phyloP scores from a whole-genome alignment of 2,888 invertebrate species.

The Orthosia cruda region DNA sequence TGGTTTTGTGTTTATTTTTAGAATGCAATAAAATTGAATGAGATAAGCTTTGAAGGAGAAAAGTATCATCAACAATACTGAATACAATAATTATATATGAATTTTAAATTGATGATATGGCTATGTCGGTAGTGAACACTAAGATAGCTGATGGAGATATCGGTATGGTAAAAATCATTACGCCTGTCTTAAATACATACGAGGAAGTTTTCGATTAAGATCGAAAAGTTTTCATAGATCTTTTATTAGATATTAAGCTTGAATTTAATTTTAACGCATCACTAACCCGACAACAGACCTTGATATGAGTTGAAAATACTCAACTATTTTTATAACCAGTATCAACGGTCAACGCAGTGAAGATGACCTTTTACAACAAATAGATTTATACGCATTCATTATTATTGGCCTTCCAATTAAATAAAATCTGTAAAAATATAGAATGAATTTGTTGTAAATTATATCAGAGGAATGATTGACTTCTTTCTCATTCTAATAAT shows the following conservation, averaged over 20 bases:
- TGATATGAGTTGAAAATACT: conserved; percentile 73
- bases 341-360: conserved; percentile 72
- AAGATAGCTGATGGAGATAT: background rate
- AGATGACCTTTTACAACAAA: conserved; percentile 75
- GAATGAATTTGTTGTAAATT: background rate
- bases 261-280: conserved; percentile 69
- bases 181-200: background rate
- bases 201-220: background rate
- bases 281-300: conserved; percentile 72
- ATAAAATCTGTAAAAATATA: conserved; percentile 26
- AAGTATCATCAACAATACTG: background rate
- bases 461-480: background rate
- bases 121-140: background rate
- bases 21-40: conserved; percentile 8
- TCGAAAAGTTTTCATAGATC: background rate
- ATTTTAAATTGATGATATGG: background rate
- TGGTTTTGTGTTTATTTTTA: conserved; percentile 38
- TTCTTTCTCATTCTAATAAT: background rate
- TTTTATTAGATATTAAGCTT: conserved; percentile 16
- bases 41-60: conserved; percentile 33
- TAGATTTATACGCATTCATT: conserved; percentile 64
- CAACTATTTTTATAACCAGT: conserved; percentile 76
- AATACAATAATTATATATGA: background rate
- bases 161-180: background rate
- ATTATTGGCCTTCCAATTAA: conserved; percentile 42